Evolutionary conservation across 1,140 invertebrate genomes (phyloP).

Genomic region (Caenorhabditis briggsae): DNA sequence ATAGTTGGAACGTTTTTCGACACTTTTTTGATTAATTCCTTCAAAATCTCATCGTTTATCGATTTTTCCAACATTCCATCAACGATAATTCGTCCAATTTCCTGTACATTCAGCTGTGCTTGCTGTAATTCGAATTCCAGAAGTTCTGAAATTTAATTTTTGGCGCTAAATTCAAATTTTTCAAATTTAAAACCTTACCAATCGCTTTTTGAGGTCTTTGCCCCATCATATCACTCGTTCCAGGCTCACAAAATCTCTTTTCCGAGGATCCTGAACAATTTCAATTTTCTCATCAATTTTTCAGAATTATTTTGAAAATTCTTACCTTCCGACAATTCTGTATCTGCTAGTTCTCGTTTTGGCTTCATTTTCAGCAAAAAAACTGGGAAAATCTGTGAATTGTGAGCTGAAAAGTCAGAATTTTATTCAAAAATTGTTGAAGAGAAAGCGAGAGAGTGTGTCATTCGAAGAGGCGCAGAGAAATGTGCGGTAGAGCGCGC

Average conservation of each 20-base stretch:
- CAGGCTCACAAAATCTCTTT: neutral
- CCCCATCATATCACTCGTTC: neutral
- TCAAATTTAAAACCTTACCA: too few relatives aligned
- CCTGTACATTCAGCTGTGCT: neutral
- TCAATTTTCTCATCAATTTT: neutral
- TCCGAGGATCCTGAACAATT: neutral
- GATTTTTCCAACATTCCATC: slow-evolving; percentile 15
- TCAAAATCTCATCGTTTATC: neutral
- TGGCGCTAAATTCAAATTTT: neutral
- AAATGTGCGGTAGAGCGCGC: neutral
- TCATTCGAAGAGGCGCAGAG: neutral
- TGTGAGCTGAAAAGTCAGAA: too few relatives aligned
- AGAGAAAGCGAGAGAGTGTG: neutral
- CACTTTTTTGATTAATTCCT: neutral
- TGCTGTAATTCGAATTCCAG: neutral
- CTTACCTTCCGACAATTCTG: too few relatives aligned
- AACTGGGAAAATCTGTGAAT: too few relatives aligned
- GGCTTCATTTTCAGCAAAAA: too few relatives aligned
- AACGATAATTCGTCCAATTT: slow-evolving; percentile 7
- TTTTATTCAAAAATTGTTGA: too few relatives aligned
- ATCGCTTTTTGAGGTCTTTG: too few relatives aligned
- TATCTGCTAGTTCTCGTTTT: too few relatives aligned
- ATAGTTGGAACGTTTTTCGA: neutral
- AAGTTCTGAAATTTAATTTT: neutral
- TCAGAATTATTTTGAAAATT: too few relatives aligned